Evolutionary conservation across 2,888 invertebrate genomes (phyloP).

Genomic region (Acutogordius australiensis): DNA sequence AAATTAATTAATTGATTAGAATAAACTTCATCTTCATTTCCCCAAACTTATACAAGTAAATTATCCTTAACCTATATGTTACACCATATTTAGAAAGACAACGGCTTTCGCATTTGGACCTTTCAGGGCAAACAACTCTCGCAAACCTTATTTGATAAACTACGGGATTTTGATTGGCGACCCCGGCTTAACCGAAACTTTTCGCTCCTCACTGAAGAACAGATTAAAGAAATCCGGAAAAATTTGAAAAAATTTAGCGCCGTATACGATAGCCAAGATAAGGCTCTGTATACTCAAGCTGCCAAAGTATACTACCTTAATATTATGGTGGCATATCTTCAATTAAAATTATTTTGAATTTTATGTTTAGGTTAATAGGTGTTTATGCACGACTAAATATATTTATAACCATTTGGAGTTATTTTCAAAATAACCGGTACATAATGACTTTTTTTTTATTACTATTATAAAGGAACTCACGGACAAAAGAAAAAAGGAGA

Average conservation of each 20-base stretch:
- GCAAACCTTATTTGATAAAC: slow-evolving; percentile 57
- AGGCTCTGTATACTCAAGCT: background rate
- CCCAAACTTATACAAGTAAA: too few species aligned
- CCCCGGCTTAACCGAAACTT: slow-evolving; percentile 42
- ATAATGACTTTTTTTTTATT: too few species aligned
- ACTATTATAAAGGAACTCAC: background rate
- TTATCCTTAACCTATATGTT: too few species aligned
- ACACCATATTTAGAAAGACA: too few species aligned
- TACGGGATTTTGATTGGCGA: slow-evolving; percentile 78
- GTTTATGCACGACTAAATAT: too few species aligned
- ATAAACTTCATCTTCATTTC: too few species aligned
- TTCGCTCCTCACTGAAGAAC: slow-evolving; percentile 46
- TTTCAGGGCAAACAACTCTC: slow-evolving; percentile 55
- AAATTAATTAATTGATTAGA: too few species aligned
- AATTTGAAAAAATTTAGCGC: slow-evolving; percentile 84
- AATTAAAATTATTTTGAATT: too few species aligned
- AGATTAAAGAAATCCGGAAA: slow-evolving; percentile 65
- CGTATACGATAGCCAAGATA: slow-evolving; percentile 74
- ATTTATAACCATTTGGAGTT: too few species aligned
- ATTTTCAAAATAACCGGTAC: too few species aligned
- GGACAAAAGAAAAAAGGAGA: background rate
- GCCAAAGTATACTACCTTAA: background rate
- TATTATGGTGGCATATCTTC: too few species aligned
- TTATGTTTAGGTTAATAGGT: too few species aligned
- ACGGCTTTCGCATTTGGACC: slow-evolving; percentile 82